A percentile compares a stretch with the other conserved stretches of the same genome.
Evolutionary conservation across 2,888 invertebrate genomes (phyloP).

Genomic region (Synanthedon formicaeformis): DNA sequence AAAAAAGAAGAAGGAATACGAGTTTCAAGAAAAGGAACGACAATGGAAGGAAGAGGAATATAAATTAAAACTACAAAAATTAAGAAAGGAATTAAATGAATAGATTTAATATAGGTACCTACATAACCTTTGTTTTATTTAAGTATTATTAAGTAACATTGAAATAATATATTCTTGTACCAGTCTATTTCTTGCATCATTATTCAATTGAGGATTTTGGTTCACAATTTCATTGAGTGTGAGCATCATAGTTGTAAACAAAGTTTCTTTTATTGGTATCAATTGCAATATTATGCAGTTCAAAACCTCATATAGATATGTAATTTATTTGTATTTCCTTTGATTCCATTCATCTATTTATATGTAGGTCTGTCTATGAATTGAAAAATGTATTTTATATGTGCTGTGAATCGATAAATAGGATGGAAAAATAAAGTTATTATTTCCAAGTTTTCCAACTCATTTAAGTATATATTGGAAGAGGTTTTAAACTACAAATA

Average conservation of each 20-base stretch:
- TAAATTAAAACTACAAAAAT: constrained; percentile 6
- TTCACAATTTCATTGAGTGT: no score
- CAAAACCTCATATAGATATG: background rate
- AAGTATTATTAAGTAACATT: background rate
- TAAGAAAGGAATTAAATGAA: constrained; percentile 6
- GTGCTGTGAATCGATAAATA: no score
- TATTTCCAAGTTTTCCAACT: no score
- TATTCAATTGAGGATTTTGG: no score
- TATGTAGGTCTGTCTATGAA: no score
- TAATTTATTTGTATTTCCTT: no score
- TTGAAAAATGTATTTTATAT: no score
- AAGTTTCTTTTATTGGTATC: background rate
- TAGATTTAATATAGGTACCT: background rate
- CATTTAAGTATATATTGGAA: no score
- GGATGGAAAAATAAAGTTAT: no score
- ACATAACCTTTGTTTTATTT: background rate
- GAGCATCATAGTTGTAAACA: no score
- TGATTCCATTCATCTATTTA: no score
- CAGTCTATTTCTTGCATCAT: background rate
- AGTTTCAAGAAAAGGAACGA: constrained; percentile 6
- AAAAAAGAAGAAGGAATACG: constrained; percentile 6
- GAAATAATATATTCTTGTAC: background rate
- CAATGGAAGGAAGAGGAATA: constrained; percentile 8
- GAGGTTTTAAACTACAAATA: no score
- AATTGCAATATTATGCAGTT: background rate